phyloP scores from a whole-genome alignment of 2,888 invertebrate species.

The Blera fallax region DNA sequence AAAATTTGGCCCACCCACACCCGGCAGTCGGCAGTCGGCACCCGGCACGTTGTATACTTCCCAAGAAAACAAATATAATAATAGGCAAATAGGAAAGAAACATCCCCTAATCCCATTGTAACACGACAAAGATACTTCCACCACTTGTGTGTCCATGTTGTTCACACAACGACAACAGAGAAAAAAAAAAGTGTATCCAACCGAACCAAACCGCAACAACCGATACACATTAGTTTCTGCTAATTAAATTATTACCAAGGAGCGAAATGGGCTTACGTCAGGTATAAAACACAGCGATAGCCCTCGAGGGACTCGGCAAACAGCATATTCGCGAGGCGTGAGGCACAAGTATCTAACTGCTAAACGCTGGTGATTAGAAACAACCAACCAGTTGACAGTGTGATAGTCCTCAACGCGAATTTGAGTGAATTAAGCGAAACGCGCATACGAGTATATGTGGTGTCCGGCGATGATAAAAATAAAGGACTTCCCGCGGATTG shows the following conservation, averaged over 20 bases:
- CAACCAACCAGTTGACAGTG: conserved; percentile 63
- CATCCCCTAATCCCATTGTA: conserved; percentile 69
- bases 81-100: conserved; percentile 55
- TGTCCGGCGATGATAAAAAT: conserved; percentile 10
- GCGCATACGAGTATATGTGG: not conserved
- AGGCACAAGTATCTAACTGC: conserved; percentile 43
- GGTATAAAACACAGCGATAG: conserved; percentile 67
- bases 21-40: too few relatives aligned
- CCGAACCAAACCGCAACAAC: conserved; percentile 50
- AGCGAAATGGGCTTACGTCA: conserved; percentile 64
- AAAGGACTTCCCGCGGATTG: conserved; percentile 6
- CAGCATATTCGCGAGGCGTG: conserved; percentile 53
- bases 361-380: conserved; percentile 36
- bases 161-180: not conserved
- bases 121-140: conserved; percentile 16
- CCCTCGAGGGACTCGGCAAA: conserved; percentile 64
- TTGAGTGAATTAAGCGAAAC: conserved; percentile 36
- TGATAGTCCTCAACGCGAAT: conserved; percentile 61
- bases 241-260: conserved; percentile 68
- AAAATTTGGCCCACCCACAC: conserved; percentile 11
- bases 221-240: conserved; percentile 66
- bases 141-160: conserved; percentile 16
- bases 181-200: conserved; percentile 15
- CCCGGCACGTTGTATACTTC: not conserved
- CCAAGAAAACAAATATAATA: conserved; percentile 49